Base-by-base conservation (phyloP, 1,140 invertebrate species). In the Lepidurus arcticus region DNA sequence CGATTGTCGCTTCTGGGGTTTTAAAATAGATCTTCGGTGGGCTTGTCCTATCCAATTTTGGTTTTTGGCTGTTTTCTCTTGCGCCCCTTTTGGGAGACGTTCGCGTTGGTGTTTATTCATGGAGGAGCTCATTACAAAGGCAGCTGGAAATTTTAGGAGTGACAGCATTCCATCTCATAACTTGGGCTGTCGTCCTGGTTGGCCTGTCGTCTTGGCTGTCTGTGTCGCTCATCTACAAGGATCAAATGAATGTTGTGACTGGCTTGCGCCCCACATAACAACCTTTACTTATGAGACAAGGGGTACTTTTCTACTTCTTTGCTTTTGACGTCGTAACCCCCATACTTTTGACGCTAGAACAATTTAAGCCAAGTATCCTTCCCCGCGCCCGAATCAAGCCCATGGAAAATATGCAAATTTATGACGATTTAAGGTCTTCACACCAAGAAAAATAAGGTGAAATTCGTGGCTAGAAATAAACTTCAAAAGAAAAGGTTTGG, bases 241-340 rank as follows among this genome's bases (percentile, higher is more conserved):
- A 65, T 65, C 53, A 65, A 65, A 65, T 65, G 53, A 65, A 65
- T 65, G 53, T 65, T 65, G 53, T 65, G 53, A 65, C 53, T 65
- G 53, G 53, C 53, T 65, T 65, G n/a, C 53, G 53, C 53, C 53
- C 53, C 53, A 65, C 53, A 65, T 65, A 65, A 65, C 53, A 65
- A 65, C 21, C 53, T 65, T 65, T 65, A 65, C 53, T 65, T 65
- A 65, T 65, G 53, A 65, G 53, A 65, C 53, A 65, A 65, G 53
- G 21, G 21, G 21, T 13, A 21, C 53, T 65, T 65, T 16, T 65
- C 13, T 13, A 65, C 16, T 21, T 65, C 21, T 65, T 65, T 65
- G 16, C 21, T 65, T 16, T 16, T 65, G 4, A 34, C 34, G 34
- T 34, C 34, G 34, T 34, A 34, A 34, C 34, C 34, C 34, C 34